Conservation (phyloP, 35 echinoderm and acorn worm species). For the Eucidaris tribuloides region DNA sequence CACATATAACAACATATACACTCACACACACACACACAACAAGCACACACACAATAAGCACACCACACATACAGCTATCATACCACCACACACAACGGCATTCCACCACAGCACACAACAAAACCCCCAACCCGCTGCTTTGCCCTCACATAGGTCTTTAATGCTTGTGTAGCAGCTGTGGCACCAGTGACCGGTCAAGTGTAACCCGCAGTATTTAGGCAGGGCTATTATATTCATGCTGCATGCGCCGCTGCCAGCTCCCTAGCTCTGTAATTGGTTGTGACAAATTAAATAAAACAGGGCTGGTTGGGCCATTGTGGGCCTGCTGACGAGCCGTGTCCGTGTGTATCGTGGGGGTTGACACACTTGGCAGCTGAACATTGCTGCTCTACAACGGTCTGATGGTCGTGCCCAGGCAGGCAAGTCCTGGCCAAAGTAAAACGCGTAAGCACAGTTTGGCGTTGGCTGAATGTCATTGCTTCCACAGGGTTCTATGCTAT, state of each 20-base stretch:
- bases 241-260: background rate
- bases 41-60: too few species aligned
- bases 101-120: background rate
- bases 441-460: too few species aligned
- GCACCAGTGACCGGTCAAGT: background rate
- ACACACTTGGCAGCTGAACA: too few species aligned
- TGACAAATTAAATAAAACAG: conserved; percentile 32
- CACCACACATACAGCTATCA: too few species aligned
- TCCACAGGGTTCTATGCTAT: too few species aligned
- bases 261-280: conserved; percentile 26
- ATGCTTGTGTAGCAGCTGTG: background rate
- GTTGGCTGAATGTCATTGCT: too few species aligned
- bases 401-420: too few species aligned
- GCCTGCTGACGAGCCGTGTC: background rate
- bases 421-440: too few species aligned
- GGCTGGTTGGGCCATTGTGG: conserved; percentile 1
- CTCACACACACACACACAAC: too few species aligned
- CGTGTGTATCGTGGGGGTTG: conserved; percentile 16
- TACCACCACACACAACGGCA: background rate
- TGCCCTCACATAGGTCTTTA: background rate
- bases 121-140: background rate
- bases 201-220: conserved; percentile 18
- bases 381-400: too few species aligned
- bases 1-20: too few species aligned
- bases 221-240: background rate